Conservation (phyloP, 2,797 vertebrate genomes). For the Simalia tracyae region DNA sequence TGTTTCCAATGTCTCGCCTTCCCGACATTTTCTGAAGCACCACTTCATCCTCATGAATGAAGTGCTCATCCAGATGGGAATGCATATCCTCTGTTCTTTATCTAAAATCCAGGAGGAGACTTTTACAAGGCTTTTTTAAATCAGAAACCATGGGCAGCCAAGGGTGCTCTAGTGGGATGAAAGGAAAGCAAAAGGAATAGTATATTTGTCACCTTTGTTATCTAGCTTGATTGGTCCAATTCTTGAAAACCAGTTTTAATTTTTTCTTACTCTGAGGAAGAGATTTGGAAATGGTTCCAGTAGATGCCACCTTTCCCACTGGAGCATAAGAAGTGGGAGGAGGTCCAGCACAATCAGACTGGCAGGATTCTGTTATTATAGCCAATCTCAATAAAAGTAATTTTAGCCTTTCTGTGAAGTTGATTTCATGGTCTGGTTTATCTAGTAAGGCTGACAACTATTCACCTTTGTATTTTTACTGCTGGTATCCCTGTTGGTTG, state of each 20-base stretch:
- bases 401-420: background rate
- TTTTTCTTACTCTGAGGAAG: background rate
- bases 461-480: background rate
- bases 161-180: background rate
- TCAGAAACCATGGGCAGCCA: background rate
- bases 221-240: too few species aligned
- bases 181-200: background rate
- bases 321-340: background rate
- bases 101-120: background rate
- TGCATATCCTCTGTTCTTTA: background rate
- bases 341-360: background rate
- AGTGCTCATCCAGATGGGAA: background rate
- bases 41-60: background rate
- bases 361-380: background rate
- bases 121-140: background rate
- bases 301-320: background rate
- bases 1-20: background rate
- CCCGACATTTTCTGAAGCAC: background rate
- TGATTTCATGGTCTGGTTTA: background rate
- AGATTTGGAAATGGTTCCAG: background rate
- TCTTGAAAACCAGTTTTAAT: background rate
- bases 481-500: background rate
- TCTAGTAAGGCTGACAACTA: background rate
- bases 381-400: background rate
- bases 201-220: background rate